Percentiles rank a stretch among this genome's conserved stretches.
phyloP scores from a whole-genome alignment of 2,888 invertebrate genomes.

The Sisyra nigra region DNA sequence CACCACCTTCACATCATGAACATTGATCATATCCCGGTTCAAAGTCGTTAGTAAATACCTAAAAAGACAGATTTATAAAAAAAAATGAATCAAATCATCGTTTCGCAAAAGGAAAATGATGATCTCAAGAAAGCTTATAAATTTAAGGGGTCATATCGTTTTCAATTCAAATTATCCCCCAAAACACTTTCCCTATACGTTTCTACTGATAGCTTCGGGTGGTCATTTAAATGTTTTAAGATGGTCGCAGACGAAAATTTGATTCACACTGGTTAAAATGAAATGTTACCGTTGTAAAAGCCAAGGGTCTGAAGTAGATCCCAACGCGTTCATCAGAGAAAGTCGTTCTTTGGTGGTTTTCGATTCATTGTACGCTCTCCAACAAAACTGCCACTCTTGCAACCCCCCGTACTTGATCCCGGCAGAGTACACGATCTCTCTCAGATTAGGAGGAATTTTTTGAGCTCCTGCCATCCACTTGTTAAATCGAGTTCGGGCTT shows the following conservation, averaged over 20 bases:
- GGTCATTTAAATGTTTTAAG: no score
- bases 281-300: slow-evolving; percentile 49
- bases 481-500: slow-evolving; percentile 51
- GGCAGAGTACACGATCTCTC: slow-evolving; percentile 47
- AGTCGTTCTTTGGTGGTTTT: slow-evolving; percentile 53
- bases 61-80: no score
- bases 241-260: no score
- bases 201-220: neutral
- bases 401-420: slow-evolving; percentile 56
- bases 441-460: slow-evolving; percentile 55
- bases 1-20: slow-evolving; percentile 54
- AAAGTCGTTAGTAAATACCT: slow-evolving; percentile 61
- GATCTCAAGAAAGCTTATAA: no score
- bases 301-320: slow-evolving; percentile 62
- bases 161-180: neutral
- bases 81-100: neutral
- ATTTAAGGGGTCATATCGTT: neutral
- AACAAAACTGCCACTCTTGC: slow-evolving; percentile 61
- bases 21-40: slow-evolving; percentile 48
- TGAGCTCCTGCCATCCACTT: slow-evolving; percentile 51
- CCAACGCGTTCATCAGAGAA: slow-evolving; percentile 51
- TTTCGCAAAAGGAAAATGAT: no score
- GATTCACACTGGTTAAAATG: no score
- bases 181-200: neutral
- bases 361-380: slow-evolving; percentile 50